phyloP scores from a whole-genome alignment of 2,113 vertebrate species.

The Eulemur macaco region DNA sequence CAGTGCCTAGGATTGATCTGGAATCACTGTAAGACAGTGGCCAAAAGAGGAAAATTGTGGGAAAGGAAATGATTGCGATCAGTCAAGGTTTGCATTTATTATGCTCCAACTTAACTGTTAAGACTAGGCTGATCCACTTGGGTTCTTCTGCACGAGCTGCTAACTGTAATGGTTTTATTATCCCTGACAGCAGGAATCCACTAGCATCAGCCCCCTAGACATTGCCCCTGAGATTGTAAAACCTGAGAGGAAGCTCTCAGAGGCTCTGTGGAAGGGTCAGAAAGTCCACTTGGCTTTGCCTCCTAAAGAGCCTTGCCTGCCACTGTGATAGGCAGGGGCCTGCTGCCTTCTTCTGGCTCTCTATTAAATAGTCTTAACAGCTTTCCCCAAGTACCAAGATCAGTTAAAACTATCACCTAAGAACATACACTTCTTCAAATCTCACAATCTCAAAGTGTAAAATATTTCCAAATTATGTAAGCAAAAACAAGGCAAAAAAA shows the following conservation, averaged over 20 bases:
- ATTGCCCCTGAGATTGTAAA: neutral
- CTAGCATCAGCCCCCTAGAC: neutral
- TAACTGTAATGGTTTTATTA: neutral
- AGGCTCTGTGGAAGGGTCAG: neutral
- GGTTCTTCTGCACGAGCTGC: neutral
- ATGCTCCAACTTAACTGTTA: neutral
- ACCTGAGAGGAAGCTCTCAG: neutral
- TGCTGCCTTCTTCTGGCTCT: constrained; percentile 4
- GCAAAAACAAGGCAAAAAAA: constrained; percentile 37
- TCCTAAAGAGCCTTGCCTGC: neutral
- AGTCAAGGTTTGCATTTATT: neutral
- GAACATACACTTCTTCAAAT: neutral
- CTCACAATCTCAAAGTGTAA: constrained; percentile 34
- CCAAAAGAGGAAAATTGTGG: constrained; percentile 10
- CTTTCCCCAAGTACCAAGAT: neutral
- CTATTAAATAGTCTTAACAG: neutral
- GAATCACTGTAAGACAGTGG: neutral
- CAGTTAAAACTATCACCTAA: neutral
- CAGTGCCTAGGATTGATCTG: neutral
- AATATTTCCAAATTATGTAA: constrained; percentile 35
- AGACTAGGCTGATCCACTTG: neutral
- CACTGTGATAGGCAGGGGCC: neutral
- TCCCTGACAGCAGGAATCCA: neutral
- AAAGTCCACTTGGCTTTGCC: neutral
- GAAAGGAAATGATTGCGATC: neutral